These are phyloP conservation scores for Caenorhabditis virilis DNA, from an alignment of 2,888 invertebrate genomes.

Conservation along the genomic window DNA sequence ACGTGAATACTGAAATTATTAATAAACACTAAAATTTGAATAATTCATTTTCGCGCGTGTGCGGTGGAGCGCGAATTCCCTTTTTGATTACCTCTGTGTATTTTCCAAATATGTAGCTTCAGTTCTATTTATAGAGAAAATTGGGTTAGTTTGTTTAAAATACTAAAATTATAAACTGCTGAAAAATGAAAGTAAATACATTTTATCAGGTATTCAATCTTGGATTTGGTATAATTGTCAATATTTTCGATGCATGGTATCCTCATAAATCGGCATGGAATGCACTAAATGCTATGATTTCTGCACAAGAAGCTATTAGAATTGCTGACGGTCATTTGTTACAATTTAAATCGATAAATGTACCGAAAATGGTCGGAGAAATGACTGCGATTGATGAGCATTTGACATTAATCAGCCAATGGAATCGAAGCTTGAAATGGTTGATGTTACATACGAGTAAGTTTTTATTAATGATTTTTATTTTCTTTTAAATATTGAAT, in stretches of 20 bases:
- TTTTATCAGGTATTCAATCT: conserved; percentile 78
- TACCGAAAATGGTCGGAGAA: background rate
- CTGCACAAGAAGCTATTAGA: conserved; percentile 10
- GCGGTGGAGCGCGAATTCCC: too few species aligned
- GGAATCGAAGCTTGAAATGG: conserved; percentile 3
- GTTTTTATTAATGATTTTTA: background rate
- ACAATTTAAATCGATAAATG: conserved; percentile 4
- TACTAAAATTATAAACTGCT: too few species aligned
- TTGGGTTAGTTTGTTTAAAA: too few species aligned
- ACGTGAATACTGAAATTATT: too few species aligned
- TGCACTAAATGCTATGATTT: conserved; percentile 84
- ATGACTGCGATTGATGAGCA: background rate
- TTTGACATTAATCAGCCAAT: background rate
- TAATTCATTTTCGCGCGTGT: too few species aligned
- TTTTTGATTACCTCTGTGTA: too few species aligned
- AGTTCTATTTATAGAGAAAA: conserved; percentile 96
- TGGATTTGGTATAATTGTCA: conserved; percentile 92
- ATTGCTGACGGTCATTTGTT: conserved; percentile 17
- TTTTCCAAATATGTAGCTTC: too few species aligned
- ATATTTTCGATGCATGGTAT: conserved; percentile 91
- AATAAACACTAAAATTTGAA: too few species aligned
- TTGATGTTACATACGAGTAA: conserved; percentile 28
- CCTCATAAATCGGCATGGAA: conserved; percentile 88
- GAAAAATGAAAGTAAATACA: too few species aligned
- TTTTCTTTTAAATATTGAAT: background rate